Conservation (phyloP, 2,797 vertebrate genomes). For the Halcyon smyrnensis region DNA sequence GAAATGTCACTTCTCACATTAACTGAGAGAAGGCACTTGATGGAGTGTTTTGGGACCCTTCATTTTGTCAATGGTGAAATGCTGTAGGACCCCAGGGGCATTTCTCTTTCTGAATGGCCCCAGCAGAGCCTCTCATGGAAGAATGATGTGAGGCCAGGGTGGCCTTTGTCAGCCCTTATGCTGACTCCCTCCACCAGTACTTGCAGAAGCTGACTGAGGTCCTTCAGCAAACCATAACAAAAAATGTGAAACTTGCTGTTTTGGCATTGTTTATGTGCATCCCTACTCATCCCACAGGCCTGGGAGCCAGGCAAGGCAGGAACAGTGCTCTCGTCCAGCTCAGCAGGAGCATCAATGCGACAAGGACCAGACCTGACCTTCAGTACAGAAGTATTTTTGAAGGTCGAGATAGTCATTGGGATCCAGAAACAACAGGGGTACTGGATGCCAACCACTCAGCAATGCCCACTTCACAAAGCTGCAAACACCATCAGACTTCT, state of each 20-base stretch:
- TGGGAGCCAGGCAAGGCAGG: not conserved
- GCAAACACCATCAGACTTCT: not conserved
- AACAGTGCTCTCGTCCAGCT: not conserved
- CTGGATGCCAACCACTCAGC: not conserved
- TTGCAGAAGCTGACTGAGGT: not conserved
- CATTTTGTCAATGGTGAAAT: not conserved
- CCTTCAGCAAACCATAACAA: not conserved
- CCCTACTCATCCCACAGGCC: rapidly evolving
- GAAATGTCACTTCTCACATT: not conserved
- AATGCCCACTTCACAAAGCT: not conserved
- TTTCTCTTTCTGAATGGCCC: not conserved
- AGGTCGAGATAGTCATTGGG: not conserved
- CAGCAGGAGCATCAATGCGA: not conserved
- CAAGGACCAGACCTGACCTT: not conserved
- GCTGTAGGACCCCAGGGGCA: rapidly evolving
- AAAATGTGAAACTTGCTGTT: not conserved
- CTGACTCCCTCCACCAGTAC: not conserved
- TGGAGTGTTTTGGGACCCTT: not conserved
- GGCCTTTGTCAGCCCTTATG: not conserved
- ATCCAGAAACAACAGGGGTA: not conserved
- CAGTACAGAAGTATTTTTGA: not conserved
- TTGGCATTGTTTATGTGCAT: not conserved
- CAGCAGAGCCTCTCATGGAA: not conserved
- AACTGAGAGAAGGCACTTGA: not conserved
- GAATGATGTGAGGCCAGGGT: rapidly evolving